Base-by-base conservation (phyloP, 2,113 vertebrate species). In the Myotis davidii region DNA sequence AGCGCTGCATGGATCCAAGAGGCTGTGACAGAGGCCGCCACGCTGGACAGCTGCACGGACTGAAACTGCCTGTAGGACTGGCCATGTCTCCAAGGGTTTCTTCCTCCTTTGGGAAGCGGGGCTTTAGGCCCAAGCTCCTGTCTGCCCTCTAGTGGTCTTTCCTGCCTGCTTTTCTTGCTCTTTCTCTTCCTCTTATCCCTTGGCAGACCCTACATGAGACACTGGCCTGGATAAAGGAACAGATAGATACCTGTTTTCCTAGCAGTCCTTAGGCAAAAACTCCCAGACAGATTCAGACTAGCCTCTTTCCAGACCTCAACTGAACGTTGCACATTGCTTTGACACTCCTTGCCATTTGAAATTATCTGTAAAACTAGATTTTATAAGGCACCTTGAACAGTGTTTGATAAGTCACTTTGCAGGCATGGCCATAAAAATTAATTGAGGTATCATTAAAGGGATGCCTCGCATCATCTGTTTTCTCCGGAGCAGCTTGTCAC, bases 341-440 rank as follows among this genome's bases (percentile, higher is more conserved):
- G 29, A 89, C 94, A 93, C 32, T 34, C 85, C 70, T 92, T 6
- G 13, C 21, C 17, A 12, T 85, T 88, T 42, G 92, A 82, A 93
- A 88, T 79, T 65, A 70, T 87, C 76, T 77, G 50, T 82, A 95
- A 73, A 17, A 65, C 25, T 61, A 72, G 34, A 69, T 74, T 97
- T 94, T 78, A 93, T 84, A 92, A 93, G 92, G 83, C 65, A 92
- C 74, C 90, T 90, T 93, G 70, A 86, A 82, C 25, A 54, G 12
- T 93, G 16, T 86, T 97, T 95, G 89, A 79, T 61, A 93, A 94
- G 86, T 81, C 74, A 93, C 50, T 85, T 93, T 50, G 79, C n/a
- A 88, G 61, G 48, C 39, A 39, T 29, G 85, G 88, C 78, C 77
- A 85, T 88, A 85, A 92, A 96, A 95, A 91, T 79, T 97, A 97